Percentiles rank a stretch among this genome's conserved stretches.
Conservation (phyloP, 2,797 vertebrate genomes). For the Garrulus glandarius region DNA sequence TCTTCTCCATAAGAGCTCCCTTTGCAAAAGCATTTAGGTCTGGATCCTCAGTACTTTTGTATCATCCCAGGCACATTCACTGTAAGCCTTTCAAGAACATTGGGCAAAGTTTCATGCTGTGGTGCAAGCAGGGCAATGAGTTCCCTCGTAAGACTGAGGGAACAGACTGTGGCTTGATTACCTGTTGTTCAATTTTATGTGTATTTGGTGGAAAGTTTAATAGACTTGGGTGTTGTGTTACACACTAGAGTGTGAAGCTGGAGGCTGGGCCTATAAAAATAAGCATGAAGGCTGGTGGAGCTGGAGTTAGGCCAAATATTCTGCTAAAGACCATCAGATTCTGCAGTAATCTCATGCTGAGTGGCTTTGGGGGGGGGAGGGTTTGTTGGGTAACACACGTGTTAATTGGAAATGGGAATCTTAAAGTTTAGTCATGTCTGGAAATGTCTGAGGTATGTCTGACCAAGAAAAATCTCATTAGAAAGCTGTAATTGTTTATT, state of each 20-base stretch:
- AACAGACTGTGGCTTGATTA: neutral
- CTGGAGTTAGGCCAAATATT: constrained; percentile 29
- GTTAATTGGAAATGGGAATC: constrained; percentile 47
- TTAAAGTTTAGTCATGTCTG: constrained; percentile 45
- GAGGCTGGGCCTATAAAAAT: constrained; percentile 54
- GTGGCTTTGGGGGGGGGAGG: neutral
- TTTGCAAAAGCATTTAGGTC: neutral
- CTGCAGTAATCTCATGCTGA: constrained; percentile 10
- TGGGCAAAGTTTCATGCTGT: neutral
- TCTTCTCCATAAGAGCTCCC: neutral
- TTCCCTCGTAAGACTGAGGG: neutral
- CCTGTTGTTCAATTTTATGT: constrained; percentile 30
- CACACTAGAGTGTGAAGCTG: neutral
- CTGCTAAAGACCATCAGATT: constrained; percentile 23
- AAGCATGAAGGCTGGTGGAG: constrained; percentile 8
- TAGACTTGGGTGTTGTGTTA: constrained; percentile 34
- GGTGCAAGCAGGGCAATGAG: neutral
- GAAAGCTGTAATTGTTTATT: constrained; percentile 3
- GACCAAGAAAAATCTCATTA: constrained; percentile 17
- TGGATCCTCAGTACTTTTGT: neutral
- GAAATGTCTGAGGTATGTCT: constrained; percentile 30
- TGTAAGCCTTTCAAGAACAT: neutral
- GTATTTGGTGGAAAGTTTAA: constrained; percentile 16
- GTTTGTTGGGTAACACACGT: neutral
- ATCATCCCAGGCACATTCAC: neutral